A percentile compares a stretch with the other conserved stretches of the same genome.
Evolutionary conservation across 2,888 invertebrate species (phyloP).

Genomic region (Pelosia muscerda): DNA sequence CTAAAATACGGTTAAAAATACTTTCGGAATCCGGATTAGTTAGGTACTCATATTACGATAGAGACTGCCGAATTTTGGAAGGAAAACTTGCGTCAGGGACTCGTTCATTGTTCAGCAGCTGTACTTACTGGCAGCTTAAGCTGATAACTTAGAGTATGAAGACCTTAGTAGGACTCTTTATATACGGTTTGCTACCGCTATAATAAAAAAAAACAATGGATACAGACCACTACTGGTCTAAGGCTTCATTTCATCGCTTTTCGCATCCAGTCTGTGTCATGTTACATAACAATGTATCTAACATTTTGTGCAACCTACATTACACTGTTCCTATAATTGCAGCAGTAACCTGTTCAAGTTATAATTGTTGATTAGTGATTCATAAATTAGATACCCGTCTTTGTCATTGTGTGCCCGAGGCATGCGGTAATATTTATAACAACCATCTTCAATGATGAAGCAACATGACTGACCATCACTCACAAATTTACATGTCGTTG

Average conservation of each 20-base stretch:
- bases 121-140: no score
- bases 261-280: slow-evolving; percentile 5
- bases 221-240: not conserved
- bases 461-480: slow-evolving; percentile 42
- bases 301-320: slow-evolving; percentile 2
- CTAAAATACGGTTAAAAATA: no score
- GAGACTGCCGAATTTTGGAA: no score
- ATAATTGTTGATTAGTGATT: slow-evolving; percentile 44
- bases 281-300: not conserved
- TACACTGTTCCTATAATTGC: slow-evolving; percentile 19
- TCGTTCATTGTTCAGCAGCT: not conserved
- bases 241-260: not conserved
- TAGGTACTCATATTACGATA: no score
- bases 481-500: slow-evolving; percentile 42
- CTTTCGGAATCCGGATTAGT: no score
- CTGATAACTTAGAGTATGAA: no score
- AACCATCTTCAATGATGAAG: slow-evolving; percentile 37
- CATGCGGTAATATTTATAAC: slow-evolving; percentile 31
- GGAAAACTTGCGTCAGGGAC: no score
- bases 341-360: slow-evolving; percentile 32
- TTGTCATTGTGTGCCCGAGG: slow-evolving; percentile 35
- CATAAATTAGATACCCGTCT: slow-evolving; percentile 44
- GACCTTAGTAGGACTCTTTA: not conserved
- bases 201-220: not conserved
- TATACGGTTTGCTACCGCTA: not conserved